Evolutionary conservation across 2,888 invertebrate genomes (phyloP).

Genomic region (Pachycephus smyrnensis): DNA sequence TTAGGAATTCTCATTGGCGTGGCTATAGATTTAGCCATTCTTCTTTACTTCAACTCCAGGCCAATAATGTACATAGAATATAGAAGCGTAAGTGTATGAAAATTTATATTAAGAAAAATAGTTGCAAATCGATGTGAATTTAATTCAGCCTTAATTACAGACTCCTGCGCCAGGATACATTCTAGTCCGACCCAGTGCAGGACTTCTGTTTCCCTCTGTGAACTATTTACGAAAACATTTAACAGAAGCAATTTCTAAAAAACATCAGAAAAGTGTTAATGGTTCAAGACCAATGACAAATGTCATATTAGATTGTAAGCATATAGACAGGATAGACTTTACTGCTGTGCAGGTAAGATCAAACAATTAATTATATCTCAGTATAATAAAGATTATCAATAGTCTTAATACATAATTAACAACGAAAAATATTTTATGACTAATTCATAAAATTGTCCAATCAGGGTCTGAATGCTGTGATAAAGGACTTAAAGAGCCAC

Average conservation of each 20-base stretch:
- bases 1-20: slow-evolving; percentile 77
- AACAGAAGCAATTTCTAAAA: slow-evolving; percentile 52
- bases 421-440: not conserved
- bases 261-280: slow-evolving; percentile 37
- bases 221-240: slow-evolving; percentile 69
- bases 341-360: slow-evolving; percentile 75
- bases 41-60: slow-evolving; percentile 75
- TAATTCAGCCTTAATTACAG: slow-evolving; percentile 35
- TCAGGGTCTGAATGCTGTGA: slow-evolving; percentile 47
- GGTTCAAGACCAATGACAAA: slow-evolving; percentile 50
- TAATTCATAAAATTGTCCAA: slow-evolving; percentile 13
- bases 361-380: slow-evolving; percentile 1
- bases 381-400: slow-evolving; percentile 2
- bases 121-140: not conserved
- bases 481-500: slow-evolving; percentile 47
- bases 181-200: slow-evolving; percentile 68
- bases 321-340: slow-evolving; percentile 75
- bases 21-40: slow-evolving; percentile 72
- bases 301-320: slow-evolving; percentile 74
- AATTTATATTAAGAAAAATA: not conserved
- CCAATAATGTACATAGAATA: slow-evolving; percentile 74
- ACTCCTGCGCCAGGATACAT: slow-evolving; percentile 58
- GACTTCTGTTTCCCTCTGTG: slow-evolving; percentile 71
- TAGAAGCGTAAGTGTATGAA: slow-evolving; percentile 68
- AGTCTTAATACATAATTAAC: not conserved